These are phyloP conservation scores for Drosophila saltans DNA, from an alignment of 1,140 invertebrate genomes.

Conservation along the genomic window DNA sequence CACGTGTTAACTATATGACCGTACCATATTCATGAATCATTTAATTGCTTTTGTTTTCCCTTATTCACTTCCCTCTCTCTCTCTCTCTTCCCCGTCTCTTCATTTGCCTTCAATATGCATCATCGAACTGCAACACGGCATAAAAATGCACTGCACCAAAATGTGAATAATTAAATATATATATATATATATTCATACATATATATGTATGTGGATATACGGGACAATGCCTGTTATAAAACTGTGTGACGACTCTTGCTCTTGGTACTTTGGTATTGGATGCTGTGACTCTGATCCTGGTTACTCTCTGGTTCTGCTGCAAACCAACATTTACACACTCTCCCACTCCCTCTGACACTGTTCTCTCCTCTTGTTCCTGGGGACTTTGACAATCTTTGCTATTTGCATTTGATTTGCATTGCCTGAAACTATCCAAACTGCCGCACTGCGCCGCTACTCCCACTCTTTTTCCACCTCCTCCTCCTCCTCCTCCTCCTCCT, in stretches of 20 bases:
- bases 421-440: constrained; percentile 59
- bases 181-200: background rate
- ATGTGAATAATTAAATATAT: constrained; percentile 75
- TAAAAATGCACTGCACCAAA: constrained; percentile 71
- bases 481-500: no score
- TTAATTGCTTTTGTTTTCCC: constrained; percentile 55
- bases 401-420: constrained; percentile 81
- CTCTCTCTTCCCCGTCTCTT: no score
- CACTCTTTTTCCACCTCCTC: background rate
- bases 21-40: constrained; percentile 74
- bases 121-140: constrained; percentile 50
- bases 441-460: constrained; percentile 53
- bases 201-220: no score
- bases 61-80: background rate
- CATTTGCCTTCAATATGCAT: constrained; percentile 28
- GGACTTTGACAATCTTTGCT: constrained; percentile 79
- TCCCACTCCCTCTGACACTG: no score
- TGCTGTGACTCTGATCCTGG: constrained; percentile 32
- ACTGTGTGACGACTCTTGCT: background rate
- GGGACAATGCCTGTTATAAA: background rate
- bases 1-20: constrained; percentile 73
- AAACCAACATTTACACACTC: background rate
- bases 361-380: constrained; percentile 22
- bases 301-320: background rate
- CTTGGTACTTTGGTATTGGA: no score